Evolutionary conservation across 2,888 invertebrate species (phyloP).

Genomic region (Agonopterix subpropinquella): DNA sequence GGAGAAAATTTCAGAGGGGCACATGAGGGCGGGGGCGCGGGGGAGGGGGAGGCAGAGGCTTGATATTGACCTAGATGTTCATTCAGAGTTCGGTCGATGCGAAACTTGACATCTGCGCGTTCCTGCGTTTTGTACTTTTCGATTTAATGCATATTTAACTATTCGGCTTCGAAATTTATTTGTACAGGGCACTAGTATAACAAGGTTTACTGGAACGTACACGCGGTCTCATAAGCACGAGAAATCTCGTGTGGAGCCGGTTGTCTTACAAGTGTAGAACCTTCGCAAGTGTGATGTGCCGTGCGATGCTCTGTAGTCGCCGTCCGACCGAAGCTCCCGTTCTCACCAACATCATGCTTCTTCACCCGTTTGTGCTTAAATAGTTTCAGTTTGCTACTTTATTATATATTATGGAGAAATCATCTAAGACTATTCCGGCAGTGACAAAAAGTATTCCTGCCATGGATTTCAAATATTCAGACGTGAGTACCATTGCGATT

Average conservation of each 20-base stretch:
- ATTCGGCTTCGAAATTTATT: slow-evolving; percentile 38
- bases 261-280: slow-evolving; percentile 6
- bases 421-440: slow-evolving; percentile 37
- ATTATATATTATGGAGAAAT: slow-evolving; percentile 11
- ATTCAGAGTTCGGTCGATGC: slow-evolving; percentile 76
- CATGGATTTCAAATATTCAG: slow-evolving; percentile 50
- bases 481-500: slow-evolving; percentile 42
- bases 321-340: slow-evolving; percentile 32
- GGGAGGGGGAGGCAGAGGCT: slow-evolving; percentile 53
- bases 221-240: background rate
- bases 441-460: slow-evolving; percentile 41
- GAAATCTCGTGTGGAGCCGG: background rate
- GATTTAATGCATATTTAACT: slow-evolving; percentile 52
- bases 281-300: slow-evolving; percentile 38
- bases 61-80: slow-evolving; percentile 76
- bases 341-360: slow-evolving; percentile 33
- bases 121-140: slow-evolving; percentile 67
- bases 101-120: slow-evolving; percentile 75
- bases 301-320: slow-evolving; percentile 32
- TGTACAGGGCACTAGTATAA: slow-evolving; percentile 12
- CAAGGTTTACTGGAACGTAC: background rate
- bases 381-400: slow-evolving; percentile 21
- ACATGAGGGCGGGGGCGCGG: slow-evolving; percentile 33
- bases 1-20: slow-evolving; percentile 49
- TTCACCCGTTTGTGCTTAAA: slow-evolving; percentile 29